Percentiles rank a stretch among this genome's conserved stretches.
These are phyloP conservation scores for Melanotaenia parkinsoni DNA, from an alignment of 2,797 vertebrate species.

Conservation along the genomic window DNA sequence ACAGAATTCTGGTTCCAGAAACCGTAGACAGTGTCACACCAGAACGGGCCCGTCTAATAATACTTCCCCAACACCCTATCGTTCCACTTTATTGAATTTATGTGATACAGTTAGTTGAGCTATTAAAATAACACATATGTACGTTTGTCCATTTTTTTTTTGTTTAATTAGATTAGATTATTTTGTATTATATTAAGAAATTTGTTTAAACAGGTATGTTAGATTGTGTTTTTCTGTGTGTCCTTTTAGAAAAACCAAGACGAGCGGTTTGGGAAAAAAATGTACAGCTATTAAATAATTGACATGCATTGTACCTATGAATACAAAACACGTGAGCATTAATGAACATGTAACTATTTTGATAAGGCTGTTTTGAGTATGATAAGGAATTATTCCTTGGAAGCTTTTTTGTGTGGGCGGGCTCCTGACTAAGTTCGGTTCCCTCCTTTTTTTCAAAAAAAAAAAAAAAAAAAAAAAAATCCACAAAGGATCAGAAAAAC, in stretches of 20 bases:
- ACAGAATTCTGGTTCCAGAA: background rate
- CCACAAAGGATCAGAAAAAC: conserved; percentile 19
- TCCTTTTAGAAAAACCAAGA: background rate
- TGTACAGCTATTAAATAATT: too few relatives aligned
- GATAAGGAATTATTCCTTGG: background rate
- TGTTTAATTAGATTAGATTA: background rate
- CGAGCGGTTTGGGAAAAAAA: too few relatives aligned
- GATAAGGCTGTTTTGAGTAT: background rate
- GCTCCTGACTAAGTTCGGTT: background rate
- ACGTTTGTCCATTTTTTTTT: background rate
- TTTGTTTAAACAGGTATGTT: background rate
- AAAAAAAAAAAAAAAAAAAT: too few relatives aligned
- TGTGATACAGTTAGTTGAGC: background rate
- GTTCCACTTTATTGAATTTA: conserved; percentile 49
- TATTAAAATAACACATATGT: background rate
- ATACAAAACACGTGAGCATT: background rate
- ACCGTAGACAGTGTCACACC: conserved; percentile 32
- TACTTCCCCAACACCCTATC: background rate
- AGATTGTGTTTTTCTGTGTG: background rate
- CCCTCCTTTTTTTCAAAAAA: conserved; percentile 6
- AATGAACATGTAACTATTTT: background rate
- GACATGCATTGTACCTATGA: background rate
- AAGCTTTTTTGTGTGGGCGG: background rate
- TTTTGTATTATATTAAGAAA: background rate
- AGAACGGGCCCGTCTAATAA: conserved; percentile 41